Evolutionary conservation across 2,113 vertebrate genomes (phyloP).

Genomic region (Boleophthalmus pectinirostris): DNA sequence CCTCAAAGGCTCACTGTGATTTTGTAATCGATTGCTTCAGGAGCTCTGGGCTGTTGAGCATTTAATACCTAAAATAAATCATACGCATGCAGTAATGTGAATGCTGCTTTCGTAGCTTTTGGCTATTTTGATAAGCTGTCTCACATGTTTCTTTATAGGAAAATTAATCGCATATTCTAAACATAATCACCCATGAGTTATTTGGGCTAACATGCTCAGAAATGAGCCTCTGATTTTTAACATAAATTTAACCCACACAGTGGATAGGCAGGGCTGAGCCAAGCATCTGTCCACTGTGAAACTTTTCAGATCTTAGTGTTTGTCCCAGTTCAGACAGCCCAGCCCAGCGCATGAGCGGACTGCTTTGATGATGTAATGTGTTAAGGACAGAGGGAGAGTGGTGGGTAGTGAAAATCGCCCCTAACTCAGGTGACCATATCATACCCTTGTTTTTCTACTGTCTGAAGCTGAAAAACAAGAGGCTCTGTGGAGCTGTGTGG

Average conservation of each 20-base stretch:
- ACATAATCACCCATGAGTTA: neutral
- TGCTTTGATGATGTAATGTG: slow-evolving; percentile 24
- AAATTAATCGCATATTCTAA: neutral
- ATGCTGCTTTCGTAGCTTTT: slow-evolving; percentile 4
- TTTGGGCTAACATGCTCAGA: neutral
- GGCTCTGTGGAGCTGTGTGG: slow-evolving; percentile 32
- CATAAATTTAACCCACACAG: neutral
- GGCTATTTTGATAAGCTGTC: slow-evolving; percentile 3
- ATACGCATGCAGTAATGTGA: slow-evolving; percentile 11
- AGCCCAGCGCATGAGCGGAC: neutral
- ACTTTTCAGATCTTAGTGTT: neutral
- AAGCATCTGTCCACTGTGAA: neutral
- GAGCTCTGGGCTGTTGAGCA: neutral
- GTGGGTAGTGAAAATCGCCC: slow-evolving; percentile 45
- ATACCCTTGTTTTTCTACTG: slow-evolving; percentile 39
- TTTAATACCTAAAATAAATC: neutral
- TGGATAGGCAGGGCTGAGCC: neutral
- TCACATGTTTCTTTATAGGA: neutral
- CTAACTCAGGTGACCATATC: slow-evolving; percentile 71
- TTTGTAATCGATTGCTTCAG: neutral
- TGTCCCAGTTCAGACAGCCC: slow-evolving; percentile 21
- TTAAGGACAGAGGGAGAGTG: slow-evolving; percentile 12
- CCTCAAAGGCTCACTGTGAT: slow-evolving; percentile 10
- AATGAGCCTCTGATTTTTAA: neutral
- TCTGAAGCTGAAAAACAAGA: slow-evolving; percentile 48